These are phyloP conservation scores for Numenius phaeopus DNA, from an alignment of 2,797 vertebrate genomes.

Conservation along the genomic window DNA sequence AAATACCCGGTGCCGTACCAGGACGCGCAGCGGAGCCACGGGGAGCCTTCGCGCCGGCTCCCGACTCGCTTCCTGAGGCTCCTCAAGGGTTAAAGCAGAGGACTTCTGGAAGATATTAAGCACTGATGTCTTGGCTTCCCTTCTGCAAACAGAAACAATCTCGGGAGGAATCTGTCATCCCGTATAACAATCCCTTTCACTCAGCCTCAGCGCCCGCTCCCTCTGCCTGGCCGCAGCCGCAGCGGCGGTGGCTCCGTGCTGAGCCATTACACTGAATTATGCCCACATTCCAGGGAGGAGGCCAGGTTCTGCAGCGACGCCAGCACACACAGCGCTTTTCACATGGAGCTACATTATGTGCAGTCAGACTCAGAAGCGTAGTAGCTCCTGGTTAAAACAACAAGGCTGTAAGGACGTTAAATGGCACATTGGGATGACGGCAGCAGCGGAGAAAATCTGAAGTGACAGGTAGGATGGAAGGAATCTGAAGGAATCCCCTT, in stretches of 20 bases:
- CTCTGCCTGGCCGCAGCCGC: background rate
- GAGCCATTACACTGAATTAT: background rate
- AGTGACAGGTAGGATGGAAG: background rate
- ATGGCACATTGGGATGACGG: accelerated
- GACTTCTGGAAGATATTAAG: conserved; percentile 48
- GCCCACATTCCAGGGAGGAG: background rate
- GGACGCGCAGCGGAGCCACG: background rate
- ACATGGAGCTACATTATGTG: accelerated
- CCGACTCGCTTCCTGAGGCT: background rate
- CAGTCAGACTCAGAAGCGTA: accelerated
- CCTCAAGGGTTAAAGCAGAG: conserved; percentile 22
- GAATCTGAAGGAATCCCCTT: background rate
- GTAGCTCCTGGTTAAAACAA: background rate
- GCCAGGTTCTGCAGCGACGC: background rate
- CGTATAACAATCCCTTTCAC: conserved; percentile 39
- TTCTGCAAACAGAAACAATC: conserved; percentile 47
- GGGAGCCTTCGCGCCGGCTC: background rate
- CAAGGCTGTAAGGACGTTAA: background rate
- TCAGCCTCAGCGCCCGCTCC: background rate
- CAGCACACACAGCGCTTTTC: background rate
- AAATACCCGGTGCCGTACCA: background rate
- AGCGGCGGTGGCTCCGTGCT: background rate
- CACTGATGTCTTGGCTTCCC: conserved; percentile 48
- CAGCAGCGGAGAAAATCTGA: accelerated
- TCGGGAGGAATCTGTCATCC: conserved; percentile 59